Percentiles rank a stretch among this genome's conserved stretches.
These are phyloP conservation scores for Sturnira hondurensis DNA, from an alignment of 2,113 vertebrate species.

Conservation along the genomic window DNA sequence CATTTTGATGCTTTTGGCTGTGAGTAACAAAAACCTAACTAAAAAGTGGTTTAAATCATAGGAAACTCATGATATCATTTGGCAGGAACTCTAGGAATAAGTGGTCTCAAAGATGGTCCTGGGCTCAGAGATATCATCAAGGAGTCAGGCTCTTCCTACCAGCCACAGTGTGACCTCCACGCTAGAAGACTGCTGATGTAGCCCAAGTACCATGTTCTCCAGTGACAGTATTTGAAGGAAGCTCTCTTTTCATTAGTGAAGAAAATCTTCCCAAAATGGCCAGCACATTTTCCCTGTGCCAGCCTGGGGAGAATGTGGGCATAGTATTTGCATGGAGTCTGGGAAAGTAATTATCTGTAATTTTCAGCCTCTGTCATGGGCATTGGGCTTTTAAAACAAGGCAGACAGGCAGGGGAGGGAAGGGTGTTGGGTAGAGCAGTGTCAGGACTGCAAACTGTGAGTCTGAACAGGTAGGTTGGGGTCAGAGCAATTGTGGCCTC, in stretches of 20 bases:
- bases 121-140: neutral
- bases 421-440: too few species aligned
- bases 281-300: neutral
- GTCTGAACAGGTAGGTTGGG: neutral
- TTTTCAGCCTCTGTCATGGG: neutral
- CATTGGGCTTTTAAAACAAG: neutral
- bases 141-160: neutral
- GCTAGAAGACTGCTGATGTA: neutral
- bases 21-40: neutral
- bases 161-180: neutral
- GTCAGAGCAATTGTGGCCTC: neutral
- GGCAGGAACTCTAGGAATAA: neutral
- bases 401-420: neutral
- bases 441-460: neutral
- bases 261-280: too few species aligned
- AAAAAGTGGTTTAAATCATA: neutral
- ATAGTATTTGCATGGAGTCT: neutral
- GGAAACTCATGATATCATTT: neutral
- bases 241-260: neutral
- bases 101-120: neutral
- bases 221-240: neutral
- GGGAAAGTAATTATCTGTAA: neutral
- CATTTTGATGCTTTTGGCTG: neutral
- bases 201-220: neutral
- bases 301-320: neutral